Base-by-base conservation (phyloP, 2,113 vertebrate species). In the Suricata suricatta region DNA sequence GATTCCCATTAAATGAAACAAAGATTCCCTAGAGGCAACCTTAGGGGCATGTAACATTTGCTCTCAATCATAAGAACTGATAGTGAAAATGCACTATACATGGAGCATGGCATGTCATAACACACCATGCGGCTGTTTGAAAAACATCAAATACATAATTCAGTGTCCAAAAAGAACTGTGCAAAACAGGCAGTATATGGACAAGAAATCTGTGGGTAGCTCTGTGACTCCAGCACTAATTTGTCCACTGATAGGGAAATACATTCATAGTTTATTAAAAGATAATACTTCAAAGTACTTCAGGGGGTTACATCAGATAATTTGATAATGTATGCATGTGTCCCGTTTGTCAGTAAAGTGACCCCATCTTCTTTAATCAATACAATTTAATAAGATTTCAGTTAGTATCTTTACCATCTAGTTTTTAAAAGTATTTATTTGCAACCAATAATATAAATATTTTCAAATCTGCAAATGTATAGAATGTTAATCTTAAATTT, bases 11-110 rank as follows among this genome's bases (percentile, higher is more conserved):
- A 95, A 88, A 94, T 6, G 91, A 89, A 81, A 71, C 52, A 64
- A 91, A 93, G 80, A 90, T 85, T 84, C 82, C 88, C 94, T 52
- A 69, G 5, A 88, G 96, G 96, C 82, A 38, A 84, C 86, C 96
- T 96, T 25, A 91, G 50, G 86, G 95, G 85, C 54, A 19, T 60
- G 96, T 94, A 90, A 69, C 86, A 63, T 95, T 88, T 95, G 96
- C 96, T 97, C 93, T 97, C 91, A 89, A 33, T 97, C 98, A 92
- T 66, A 85, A 86, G 72, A 91, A 96, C 33, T 66, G 95, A 72
- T 41, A 93, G 88, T 93, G 97, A 97, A 88, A 89, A 95, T 10
- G 63, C 2, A 17, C 63, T 68, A 79, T 83, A 0, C 8, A 0
- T 4, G 66, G 77, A 83, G 33, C 41, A 17, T 27, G 92, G 14